phyloP scores from a whole-genome alignment of 2,113 vertebrate genomes.

The Phocoena phocoena region DNA sequence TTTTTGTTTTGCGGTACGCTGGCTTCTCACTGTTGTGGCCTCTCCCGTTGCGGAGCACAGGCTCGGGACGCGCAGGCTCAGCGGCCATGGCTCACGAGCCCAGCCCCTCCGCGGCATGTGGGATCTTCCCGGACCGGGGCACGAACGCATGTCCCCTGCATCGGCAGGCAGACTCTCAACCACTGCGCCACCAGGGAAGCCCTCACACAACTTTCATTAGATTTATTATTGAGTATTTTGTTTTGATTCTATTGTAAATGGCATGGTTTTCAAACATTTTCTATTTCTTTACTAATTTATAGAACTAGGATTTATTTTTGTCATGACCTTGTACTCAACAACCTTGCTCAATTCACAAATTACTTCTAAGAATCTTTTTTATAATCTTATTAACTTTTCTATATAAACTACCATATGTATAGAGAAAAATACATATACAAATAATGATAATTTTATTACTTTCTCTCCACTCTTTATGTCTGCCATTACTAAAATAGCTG shows the following conservation, averaged over 20 bases:
- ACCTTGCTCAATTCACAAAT: background rate
- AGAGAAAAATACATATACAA: background rate
- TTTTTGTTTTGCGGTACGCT: too few species aligned
- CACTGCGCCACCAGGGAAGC: too few species aligned
- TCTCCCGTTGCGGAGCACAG: too few species aligned
- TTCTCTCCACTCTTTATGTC: background rate
- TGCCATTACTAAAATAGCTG: background rate
- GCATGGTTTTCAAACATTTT: background rate
- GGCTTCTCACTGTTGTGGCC: too few species aligned
- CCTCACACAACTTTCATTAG: background rate
- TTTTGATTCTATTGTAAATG: background rate
- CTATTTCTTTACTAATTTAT: background rate
- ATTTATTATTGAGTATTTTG: background rate
- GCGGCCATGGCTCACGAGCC: too few species aligned
- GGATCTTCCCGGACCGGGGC: too few species aligned
- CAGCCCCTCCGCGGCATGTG: fast-evolving
- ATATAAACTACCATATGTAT: background rate
- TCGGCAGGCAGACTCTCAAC: too few species aligned
- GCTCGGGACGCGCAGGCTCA: too few species aligned
- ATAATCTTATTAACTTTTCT: background rate
- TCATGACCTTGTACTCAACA: background rate
- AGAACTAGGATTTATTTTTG: background rate
- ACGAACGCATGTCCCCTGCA: too few species aligned
- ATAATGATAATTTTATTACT: background rate
- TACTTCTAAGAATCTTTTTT: background rate